Percentiles rank a stretch among this genome's conserved stretches.
Evolutionary conservation across 1,140 invertebrate species (phyloP).

Genomic region (Ridgeia piscesae): DNA sequence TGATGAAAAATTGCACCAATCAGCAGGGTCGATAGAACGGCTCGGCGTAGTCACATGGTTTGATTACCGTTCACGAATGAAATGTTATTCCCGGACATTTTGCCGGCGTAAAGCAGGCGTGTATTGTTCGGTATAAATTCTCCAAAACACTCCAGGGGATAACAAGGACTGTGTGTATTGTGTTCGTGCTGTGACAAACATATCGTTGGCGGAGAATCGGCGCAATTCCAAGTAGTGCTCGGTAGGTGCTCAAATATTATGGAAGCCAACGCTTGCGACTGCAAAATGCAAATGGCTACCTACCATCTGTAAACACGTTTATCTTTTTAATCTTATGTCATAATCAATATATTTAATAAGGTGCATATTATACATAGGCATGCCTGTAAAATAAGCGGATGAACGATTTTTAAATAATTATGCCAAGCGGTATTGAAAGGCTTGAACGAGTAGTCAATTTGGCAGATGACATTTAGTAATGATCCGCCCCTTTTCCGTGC

Average conservation of each 20-base stretch:
- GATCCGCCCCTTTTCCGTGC: background rate
- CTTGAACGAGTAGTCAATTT: background rate
- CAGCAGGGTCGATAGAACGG: background rate
- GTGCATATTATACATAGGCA: background rate
- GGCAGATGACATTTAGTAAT: background rate
- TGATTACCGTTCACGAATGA: background rate
- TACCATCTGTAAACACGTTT: background rate
- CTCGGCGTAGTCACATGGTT: background rate
- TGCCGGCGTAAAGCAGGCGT: background rate
- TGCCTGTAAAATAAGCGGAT: background rate
- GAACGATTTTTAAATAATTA: background rate
- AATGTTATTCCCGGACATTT: conserved; percentile 5
- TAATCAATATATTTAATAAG: too few species aligned
- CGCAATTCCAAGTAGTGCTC: background rate
- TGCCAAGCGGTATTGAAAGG: background rate
- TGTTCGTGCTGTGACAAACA: background rate
- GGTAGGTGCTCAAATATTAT: background rate
- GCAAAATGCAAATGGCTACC: background rate
- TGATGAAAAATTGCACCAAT: background rate
- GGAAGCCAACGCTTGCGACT: background rate
- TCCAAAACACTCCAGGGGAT: background rate
- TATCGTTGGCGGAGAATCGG: background rate
- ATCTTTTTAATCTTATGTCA: background rate
- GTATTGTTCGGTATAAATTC: background rate
- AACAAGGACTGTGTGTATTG: background rate